Base-by-base conservation (phyloP, 2,797 vertebrate genomes). In the Sebastes vulpes region DNA sequence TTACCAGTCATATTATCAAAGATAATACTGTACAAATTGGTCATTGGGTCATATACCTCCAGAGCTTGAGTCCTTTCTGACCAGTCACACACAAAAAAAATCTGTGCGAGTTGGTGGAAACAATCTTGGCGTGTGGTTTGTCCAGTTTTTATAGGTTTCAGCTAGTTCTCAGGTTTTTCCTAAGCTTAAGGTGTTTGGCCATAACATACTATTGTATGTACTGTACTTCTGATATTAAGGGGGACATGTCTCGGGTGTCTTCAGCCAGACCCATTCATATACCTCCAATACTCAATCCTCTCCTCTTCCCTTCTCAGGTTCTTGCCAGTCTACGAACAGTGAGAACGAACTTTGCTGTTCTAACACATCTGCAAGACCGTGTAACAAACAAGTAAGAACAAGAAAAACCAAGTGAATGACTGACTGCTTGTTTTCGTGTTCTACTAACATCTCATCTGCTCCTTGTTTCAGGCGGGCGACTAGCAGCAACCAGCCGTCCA, bases 281-380 rank as follows among this genome's bases (percentile, higher is more conserved):
- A 6, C 9, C 23, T 64, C 12, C 18, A 52, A 11, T 12, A 18
- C 57, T 35, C 48, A 60, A 4, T 9, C 11, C 18, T 58, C 35
- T 72, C 16, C 14, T 75, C 42, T 67, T 61, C 21, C 32, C 21
- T 4, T 70, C 52, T 65, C 75, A 98, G 98, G 97, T 99, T 86
- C 95, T 99, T 81, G 98, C 98, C 88, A 99, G 98, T 86, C 95
- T 99, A 52, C 93, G 96, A 82, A 99, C 98, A 0, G 96, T 99
- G 57, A 96, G 98, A 57, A 97, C 92, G 87, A 98, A 99, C 87
- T 95, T 98, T 73, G 95, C 96, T 1, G 87, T 75, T 32, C 91
- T 99, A 61, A 97, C 95, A 32, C 97, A 97, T 73, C 94, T 96
- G 46, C 97, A 97, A 82, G 97, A 98, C 42, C 92, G 92, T 0